Base-by-base conservation (phyloP, 1,140 invertebrate genomes). In the Mya arenaria region DNA sequence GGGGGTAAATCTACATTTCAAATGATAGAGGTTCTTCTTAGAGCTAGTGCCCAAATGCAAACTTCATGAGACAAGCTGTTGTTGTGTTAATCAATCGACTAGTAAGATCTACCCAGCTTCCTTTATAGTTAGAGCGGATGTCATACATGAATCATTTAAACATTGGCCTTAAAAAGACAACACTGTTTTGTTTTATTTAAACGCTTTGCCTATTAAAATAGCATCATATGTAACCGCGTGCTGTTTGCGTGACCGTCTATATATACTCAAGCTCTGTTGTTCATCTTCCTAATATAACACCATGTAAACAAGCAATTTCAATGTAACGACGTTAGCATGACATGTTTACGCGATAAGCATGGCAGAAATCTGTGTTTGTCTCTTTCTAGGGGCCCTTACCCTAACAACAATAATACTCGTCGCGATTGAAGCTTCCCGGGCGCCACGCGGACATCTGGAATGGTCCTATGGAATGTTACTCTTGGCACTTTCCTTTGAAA, bases 391-490 rank as follows among this genome's bases (percentile, higher is more conserved):
- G 55, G 32, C 25, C 34, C 44, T 79, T 32, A 55, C 62, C 32
- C 19, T 79, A 25, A 13, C 75, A 37, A 79, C 75, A 39, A 32
- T 79, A 58, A 79, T 79, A 5, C 66, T 66, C 15, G 56, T 41
- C 39, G 75, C 44, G 23, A 36, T 69, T 10, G 28, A 34, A 34
- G 65, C 62, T 28, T 23, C 41, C 44, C 34, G 37, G 19, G 63
- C 25, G 6, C 65, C 30, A 25, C 37, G 39, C 8, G 52, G 52
- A 30, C 30, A 17, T 8, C 65, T 79, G 15, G 75, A 79, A 41
- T 79, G 75, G 75, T 68, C 75, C 55, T 79, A 68, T 66, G 75
- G 75, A 36, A 55, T 79, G 34, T 52, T 37, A 58, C 63, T 79
- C 19, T 63, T 79, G 6, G 15, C 75, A 2, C 52, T 79, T 0